Evolutionary conservation across 2,113 vertebrate species (phyloP).

Genomic region (Xyrauchen texanus): DNA sequence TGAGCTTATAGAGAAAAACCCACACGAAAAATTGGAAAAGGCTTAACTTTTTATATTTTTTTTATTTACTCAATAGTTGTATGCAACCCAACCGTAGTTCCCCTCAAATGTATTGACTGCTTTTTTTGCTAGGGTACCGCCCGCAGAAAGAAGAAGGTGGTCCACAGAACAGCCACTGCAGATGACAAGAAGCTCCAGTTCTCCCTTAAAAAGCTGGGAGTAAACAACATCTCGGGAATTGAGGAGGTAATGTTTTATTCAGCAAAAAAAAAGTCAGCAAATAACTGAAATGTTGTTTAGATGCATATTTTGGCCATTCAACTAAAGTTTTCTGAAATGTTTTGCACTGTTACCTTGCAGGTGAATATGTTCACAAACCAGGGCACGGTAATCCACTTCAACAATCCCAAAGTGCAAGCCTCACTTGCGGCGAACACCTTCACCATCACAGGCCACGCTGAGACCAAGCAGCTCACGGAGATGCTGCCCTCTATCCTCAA

Average conservation of each 20-base stretch:
- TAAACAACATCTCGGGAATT: constrained; percentile 98
- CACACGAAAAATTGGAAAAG: no score
- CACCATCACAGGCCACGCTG: constrained; percentile 95
- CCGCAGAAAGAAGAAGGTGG: constrained; percentile 99
- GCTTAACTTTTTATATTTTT: no score
- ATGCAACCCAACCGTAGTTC: no score
- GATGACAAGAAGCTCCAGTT: constrained; percentile 99
- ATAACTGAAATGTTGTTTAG: no score
- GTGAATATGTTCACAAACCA: constrained; percentile 99
- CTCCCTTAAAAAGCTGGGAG: constrained; percentile 94
- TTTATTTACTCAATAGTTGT: no score
- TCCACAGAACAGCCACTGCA: constrained; percentile 95
- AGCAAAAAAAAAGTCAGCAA: background rate
- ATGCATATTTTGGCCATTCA: background rate
- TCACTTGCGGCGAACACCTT: constrained; percentile 97
- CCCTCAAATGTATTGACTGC: no score
- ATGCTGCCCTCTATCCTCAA: constrained; percentile 97
- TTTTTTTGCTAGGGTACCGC: constrained; percentile 83
- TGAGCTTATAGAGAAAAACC: no score
- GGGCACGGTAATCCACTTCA: constrained; percentile 98
- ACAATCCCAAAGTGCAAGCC: constrained; percentile 98
- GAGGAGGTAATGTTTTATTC: constrained; percentile 82
- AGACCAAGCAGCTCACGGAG: constrained; percentile 98
- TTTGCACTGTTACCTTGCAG: constrained; percentile 66
- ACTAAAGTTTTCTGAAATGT: background rate